Base-by-base conservation (phyloP, 35 echinoderm and acorn worm species). In the Amphiura filiformis region DNA sequence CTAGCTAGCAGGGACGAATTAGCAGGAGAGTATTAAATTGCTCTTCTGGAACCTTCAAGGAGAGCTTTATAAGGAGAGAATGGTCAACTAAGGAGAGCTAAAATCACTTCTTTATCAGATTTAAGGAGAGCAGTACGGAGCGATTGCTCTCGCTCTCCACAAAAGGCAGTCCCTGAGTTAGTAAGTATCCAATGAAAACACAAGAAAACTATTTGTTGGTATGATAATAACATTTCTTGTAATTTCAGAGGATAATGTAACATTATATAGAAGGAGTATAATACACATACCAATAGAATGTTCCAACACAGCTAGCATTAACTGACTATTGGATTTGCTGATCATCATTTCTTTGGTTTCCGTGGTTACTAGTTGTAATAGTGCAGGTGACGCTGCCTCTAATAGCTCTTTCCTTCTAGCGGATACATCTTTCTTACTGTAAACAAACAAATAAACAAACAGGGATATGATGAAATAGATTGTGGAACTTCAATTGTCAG, bases 241-340 rank as follows among this genome's bases (percentile, higher is more conserved):
- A 17, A 47, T 17, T 47, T n/a, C n/a, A n/a, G n/a, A n/a, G n/a
- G n/a, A n/a, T n/a, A n/a, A n/a, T n/a, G n/a, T n/a, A n/a, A n/a
- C n/a, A n/a, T n/a, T n/a, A n/a, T n/a, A n/a, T n/a, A n/a, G n/a
- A n/a, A n/a, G n/a, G n/a, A n/a, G n/a, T n/a, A n/a, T n/a, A n/a
- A n/a, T n/a, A n/a, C n/a, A 85, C 39, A 61, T 83, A 98, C 96
- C 96, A 38, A 36, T 42, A 52, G 87, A 78, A 80, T 84, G 78
- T 35, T 88, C 52, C 5, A 94, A 49, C 28, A 98, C 83, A 56
- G 93, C 93, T 30, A 94, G n/a, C 11, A 86, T 84, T 1, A 98
- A 90, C 35, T 92, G 93, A 90, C 96, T 92, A 23, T 65, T 85
- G 13, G 89, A 92, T 76, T 98, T 98, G 56, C 91, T 91, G 34